Conservation (phyloP, 2,113 vertebrate species). For the Spermophilus dauricus region DNA sequence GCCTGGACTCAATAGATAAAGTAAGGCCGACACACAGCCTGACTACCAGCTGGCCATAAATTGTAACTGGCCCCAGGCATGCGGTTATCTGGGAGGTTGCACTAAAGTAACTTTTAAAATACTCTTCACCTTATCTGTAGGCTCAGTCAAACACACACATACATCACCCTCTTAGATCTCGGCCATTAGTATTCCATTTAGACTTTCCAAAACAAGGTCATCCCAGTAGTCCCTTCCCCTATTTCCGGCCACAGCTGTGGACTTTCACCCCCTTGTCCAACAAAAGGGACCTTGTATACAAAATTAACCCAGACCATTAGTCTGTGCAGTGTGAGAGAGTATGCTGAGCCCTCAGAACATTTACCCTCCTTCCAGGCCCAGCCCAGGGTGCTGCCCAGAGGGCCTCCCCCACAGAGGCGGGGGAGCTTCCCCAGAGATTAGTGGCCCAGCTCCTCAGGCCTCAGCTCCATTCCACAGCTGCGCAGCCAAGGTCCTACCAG, state of each 20-base stretch:
- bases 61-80: conserved; percentile 71
- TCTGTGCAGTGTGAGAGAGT: not conserved
- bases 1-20: conserved; percentile 74
- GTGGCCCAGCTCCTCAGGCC: not conserved
- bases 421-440: conserved; percentile 26
- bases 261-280: conserved; percentile 64
- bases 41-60: conserved; percentile 73
- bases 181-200: conserved; percentile 75
- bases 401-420: not conserved
- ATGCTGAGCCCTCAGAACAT: not conserved
- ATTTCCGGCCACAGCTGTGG: conserved; percentile 70
- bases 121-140: conserved; percentile 76
- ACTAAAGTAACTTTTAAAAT: conserved; percentile 81
- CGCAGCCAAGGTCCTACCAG: conserved; percentile 60
- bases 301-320: conserved; percentile 58
- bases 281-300: conserved; percentile 68
- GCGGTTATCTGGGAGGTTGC: conserved; percentile 73
- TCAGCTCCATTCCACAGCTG: not conserved
- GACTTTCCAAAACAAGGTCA: conserved; percentile 81
- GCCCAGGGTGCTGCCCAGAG: not conserved
- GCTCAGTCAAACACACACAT: conserved; percentile 68
- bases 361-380: conserved; percentile 13
- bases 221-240: conserved; percentile 28
- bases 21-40: conserved; percentile 37
- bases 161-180: conserved; percentile 72